Conservation (phyloP, 2,113 vertebrate genomes). For the Corythoichthys haematopterus region DNA sequence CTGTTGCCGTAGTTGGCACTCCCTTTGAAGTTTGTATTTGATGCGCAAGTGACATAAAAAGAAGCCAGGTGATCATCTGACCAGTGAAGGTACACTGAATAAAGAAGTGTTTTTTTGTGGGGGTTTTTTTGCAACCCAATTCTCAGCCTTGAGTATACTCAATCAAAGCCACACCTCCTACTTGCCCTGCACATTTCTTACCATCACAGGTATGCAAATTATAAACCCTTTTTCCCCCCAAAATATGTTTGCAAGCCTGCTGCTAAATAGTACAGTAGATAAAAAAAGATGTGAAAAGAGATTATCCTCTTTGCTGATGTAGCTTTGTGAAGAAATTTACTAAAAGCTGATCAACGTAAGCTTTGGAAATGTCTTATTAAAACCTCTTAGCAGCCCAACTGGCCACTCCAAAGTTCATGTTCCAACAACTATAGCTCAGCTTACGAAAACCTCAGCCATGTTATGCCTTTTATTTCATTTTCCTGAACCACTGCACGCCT, state of each 20-base stretch:
- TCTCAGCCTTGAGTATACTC: too few species aligned
- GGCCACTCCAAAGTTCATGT: not conserved
- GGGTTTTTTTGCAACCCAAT: too few species aligned
- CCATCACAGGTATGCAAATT: too few species aligned
- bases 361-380: conserved; percentile 39
- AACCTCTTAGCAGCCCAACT: conserved; percentile 24
- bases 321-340: conserved; percentile 17
- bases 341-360: conserved; percentile 20
- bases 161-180: too few species aligned
- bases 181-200: too few species aligned
- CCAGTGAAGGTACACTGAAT: too few species aligned
- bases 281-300: not conserved
- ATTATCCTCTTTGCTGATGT: conserved; percentile 37
- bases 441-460: not conserved
- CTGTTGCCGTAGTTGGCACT: too few species aligned
- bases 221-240: not conserved
- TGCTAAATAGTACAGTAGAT: too few species aligned
- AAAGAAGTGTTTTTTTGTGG: too few species aligned
- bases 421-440: not conserved
- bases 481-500: not conserved
- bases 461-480: not conserved
- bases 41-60: too few species aligned
- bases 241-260: not conserved
- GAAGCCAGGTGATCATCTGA: too few species aligned
- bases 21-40: too few species aligned